These are phyloP conservation scores for Toxotes chatareus DNA, from an alignment of 2,113 vertebrate genomes.

Conservation along the genomic window DNA sequence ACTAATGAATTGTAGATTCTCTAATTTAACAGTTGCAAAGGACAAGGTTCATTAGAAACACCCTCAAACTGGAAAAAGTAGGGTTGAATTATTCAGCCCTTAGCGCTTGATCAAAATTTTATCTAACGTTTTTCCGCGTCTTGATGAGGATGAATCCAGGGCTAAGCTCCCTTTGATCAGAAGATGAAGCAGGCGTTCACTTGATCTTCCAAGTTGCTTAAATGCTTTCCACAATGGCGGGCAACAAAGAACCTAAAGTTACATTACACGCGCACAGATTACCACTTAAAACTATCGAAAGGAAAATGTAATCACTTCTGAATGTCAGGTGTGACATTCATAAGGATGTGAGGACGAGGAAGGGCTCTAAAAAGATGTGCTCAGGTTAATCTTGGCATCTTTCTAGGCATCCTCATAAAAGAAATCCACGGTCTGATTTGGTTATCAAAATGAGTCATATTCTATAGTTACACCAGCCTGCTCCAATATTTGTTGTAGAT, in stretches of 20 bases:
- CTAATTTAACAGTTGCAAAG: constrained; percentile 43
- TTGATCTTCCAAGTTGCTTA: constrained; percentile 64
- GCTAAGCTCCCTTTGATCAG: constrained; percentile 73
- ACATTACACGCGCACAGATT: constrained; percentile 4
- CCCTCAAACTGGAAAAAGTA: constrained; percentile 7
- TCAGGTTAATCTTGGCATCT: constrained; percentile 27
- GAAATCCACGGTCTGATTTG: constrained; percentile 21
- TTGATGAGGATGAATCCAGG: constrained; percentile 74
- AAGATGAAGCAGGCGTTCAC: constrained; percentile 49
- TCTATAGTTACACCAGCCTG: constrained; percentile 27
- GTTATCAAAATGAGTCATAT: constrained; percentile 53
- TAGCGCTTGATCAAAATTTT: constrained; percentile 70
- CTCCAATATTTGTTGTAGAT: constrained; percentile 24
- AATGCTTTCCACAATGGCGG: constrained; percentile 34
- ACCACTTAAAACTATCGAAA: constrained; percentile 11
- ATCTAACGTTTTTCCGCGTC: constrained; percentile 62
- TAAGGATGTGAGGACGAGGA: constrained; percentile 4
- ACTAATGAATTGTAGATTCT: constrained; percentile 56
- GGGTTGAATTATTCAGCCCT: constrained; percentile 72
- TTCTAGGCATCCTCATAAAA: background rate
- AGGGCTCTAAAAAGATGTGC: background rate
- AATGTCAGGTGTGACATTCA: constrained; percentile 30
- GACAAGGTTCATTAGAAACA: constrained; percentile 56
- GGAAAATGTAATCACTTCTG: constrained; percentile 21
- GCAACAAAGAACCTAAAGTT: constrained; percentile 49